A percentile compares a stretch with the other conserved stretches of the same genome.
phyloP scores from a whole-genome alignment of 2,113 vertebrate species.

The Chiloscyllium plagiosum region DNA sequence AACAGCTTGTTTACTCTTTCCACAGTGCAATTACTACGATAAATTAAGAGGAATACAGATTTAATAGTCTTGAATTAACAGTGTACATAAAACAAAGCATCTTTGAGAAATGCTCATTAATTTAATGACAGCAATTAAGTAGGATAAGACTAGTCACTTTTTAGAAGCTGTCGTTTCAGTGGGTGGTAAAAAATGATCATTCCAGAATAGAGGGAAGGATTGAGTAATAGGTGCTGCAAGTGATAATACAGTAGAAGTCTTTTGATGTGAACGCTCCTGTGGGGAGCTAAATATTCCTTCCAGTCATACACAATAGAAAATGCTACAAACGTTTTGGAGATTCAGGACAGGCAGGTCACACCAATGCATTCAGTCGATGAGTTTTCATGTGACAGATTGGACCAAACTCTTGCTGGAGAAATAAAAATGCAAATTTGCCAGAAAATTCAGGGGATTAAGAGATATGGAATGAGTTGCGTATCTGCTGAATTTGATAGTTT shows the following conservation, averaged over 20 bases:
- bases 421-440: neutral
- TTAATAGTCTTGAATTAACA: conserved; percentile 14
- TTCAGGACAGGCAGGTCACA: no score
- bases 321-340: neutral
- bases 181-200: conserved; percentile 26
- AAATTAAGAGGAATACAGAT: conserved; percentile 2
- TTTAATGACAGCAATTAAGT: conserved; percentile 29
- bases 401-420: neutral
- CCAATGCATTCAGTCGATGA: neutral
- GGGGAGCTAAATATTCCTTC: neutral
- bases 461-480: neutral
- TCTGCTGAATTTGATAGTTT: neutral
- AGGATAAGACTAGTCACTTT: conserved; percentile 22
- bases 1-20: neutral
- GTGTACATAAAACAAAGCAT: conserved; percentile 26
- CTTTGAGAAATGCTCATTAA: conserved; percentile 22
- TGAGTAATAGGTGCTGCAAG: neutral
- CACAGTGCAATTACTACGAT: neutral
- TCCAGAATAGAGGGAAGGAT: neutral
- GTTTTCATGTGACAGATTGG: neutral
- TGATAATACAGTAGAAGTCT: neutral
- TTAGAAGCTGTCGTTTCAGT: conserved; percentile 6
- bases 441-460: neutral
- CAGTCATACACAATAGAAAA: neutral
- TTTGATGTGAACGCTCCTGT: neutral